A percentile compares a stretch with the other conserved stretches of the same genome.
phyloP scores from a whole-genome alignment of 2,797 vertebrate species.

The Melanotaenia maccullochi region DNA sequence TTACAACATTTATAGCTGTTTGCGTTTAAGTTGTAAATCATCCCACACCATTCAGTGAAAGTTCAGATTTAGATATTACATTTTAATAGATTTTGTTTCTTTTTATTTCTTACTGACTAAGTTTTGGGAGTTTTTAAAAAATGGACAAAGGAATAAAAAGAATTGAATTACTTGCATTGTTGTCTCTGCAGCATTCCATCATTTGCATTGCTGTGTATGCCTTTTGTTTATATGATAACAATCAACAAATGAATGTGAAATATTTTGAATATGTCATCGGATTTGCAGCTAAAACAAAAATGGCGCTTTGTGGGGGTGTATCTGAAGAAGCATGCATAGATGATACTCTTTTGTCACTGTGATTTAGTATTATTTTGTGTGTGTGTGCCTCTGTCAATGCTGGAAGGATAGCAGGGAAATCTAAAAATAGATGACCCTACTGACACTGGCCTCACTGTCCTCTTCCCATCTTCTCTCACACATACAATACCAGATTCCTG shows the following conservation, averaged over 20 bases:
- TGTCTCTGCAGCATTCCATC: constrained; percentile 1
- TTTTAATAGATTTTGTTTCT: neutral
- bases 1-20: neutral
- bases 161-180: constrained; percentile 4
- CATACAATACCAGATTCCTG: constrained; percentile 47
- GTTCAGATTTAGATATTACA: neutral
- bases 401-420: constrained; percentile 48
- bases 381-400: constrained; percentile 25
- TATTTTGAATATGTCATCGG: constrained; percentile 25
- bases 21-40: constrained; percentile 1
- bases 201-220: constrained; percentile 8
- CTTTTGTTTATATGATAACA: constrained; percentile 38
- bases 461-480: constrained; percentile 50
- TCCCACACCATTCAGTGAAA: neutral
- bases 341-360: constrained; percentile 1
- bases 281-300: constrained; percentile 18
- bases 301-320: constrained; percentile 1
- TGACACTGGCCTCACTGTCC: constrained; percentile 55
- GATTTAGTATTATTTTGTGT: neutral
- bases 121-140: neutral
- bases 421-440: constrained; percentile 67
- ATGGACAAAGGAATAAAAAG: neutral
- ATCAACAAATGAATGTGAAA: constrained; percentile 29
- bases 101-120: neutral
- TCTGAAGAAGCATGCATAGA: neutral